A percentile compares a stretch with the other conserved stretches of the same genome.
Evolutionary conservation across 2,888 invertebrate species (phyloP).

Genomic region (Labia minor): DNA sequence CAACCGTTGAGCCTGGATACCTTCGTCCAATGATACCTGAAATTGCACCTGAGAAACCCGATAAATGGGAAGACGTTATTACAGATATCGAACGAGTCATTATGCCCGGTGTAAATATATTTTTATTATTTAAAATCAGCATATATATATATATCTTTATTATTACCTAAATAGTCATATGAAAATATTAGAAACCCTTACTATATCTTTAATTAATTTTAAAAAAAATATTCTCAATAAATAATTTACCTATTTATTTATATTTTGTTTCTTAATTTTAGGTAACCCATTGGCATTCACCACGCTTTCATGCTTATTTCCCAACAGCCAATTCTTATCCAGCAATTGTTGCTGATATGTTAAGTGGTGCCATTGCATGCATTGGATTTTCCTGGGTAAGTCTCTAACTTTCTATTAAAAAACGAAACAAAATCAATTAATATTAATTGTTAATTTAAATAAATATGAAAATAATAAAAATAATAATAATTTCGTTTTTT

Average conservation of each 20-base stretch:
- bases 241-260: too few relatives aligned
- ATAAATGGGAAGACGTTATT: conserved; percentile 46
- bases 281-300: conserved; percentile 93
- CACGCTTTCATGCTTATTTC: conserved; percentile 91
- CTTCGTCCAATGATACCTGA: conserved; percentile 44
- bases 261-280: conserved; percentile 28
- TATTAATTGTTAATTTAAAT: too few relatives aligned
- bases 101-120: conserved; percentile 49
- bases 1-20: conserved; percentile 50
- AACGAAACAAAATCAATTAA: too few relatives aligned
- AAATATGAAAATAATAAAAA: too few relatives aligned
- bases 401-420: conserved; percentile 25
- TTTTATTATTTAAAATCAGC: too few relatives aligned
- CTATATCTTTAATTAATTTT: too few relatives aligned
- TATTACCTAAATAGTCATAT: too few relatives aligned
- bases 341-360: conserved; percentile 87
- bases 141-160: too few relatives aligned
- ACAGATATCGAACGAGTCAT: conserved; percentile 49
- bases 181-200: too few relatives aligned
- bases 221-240: too few relatives aligned
- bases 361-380: conserved; percentile 88
- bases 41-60: conserved; percentile 43
- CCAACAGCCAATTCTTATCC: conserved; percentile 90
- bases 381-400: conserved; percentile 94
- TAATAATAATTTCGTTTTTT: conserved; percentile 20